These are phyloP conservation scores for Numenius arquata DNA, from an alignment of 2,113 vertebrate genomes.

Conservation along the genomic window DNA sequence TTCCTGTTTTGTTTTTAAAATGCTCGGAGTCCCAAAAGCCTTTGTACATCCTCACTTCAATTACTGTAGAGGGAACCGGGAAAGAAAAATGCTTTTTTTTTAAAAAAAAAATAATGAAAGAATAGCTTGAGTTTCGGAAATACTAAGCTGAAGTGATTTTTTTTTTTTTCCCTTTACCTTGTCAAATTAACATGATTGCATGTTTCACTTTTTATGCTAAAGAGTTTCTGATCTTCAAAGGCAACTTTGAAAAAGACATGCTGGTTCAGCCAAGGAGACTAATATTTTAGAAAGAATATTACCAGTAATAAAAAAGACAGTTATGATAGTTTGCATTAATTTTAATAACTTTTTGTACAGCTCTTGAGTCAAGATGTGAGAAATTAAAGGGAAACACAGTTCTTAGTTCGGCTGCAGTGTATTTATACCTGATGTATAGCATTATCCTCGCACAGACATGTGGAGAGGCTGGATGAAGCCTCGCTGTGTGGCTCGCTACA, in stretches of 20 bases:
- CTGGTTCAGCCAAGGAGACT: conserved; percentile 55
- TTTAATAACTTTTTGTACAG: conserved; percentile 70
- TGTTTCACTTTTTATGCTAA: conserved; percentile 61
- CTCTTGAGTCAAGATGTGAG: conserved; percentile 54
- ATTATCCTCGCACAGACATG: neutral
- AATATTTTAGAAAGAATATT: conserved; percentile 73
- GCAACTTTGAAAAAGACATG: conserved; percentile 61
- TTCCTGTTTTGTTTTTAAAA: neutral
- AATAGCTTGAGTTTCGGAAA: conserved; percentile 50
- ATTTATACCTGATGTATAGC: neutral
- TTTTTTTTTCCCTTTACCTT: neutral
- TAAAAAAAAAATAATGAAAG: neutral
- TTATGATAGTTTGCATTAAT: conserved; percentile 73
- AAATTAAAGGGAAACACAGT: conserved; percentile 46
- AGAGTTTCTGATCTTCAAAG: conserved; percentile 61
- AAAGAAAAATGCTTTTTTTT: neutral
- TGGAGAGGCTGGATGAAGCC: neutral
- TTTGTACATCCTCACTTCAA: neutral
- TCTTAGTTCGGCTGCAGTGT: conserved; percentile 27
- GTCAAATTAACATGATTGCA: conserved; percentile 58
- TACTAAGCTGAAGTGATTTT: conserved; percentile 11
- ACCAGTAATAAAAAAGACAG: conserved; percentile 68
- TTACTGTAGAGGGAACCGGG: neutral
- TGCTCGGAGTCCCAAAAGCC: neutral
- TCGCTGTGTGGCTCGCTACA: neutral